Evolutionary conservation across 1,140 invertebrate species (phyloP).

Genomic region (Brachionus asplanchnoidis): DNA sequence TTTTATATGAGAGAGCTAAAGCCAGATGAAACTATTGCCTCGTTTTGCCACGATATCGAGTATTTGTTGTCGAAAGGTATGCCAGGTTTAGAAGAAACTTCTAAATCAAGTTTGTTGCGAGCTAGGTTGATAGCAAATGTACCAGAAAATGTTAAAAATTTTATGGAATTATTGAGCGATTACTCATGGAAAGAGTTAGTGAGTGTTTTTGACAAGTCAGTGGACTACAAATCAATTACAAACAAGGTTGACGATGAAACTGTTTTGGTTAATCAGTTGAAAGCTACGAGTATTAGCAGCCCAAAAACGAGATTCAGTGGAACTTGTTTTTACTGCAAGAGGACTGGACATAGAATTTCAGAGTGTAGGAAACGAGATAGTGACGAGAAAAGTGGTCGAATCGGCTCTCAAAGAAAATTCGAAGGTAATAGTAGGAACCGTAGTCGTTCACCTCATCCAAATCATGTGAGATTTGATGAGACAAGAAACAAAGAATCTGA

Average conservation of each 20-base stretch:
- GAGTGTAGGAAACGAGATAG: background rate
- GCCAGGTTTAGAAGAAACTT: background rate
- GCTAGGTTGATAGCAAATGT: constrained; percentile 15
- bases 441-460: background rate
- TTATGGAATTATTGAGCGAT: constrained; percentile 8
- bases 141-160: constrained; percentile 8
- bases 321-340: background rate
- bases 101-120: background rate
- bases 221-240: constrained; percentile 4
- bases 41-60: background rate
- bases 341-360: background rate
- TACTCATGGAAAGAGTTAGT: constrained; percentile 16
- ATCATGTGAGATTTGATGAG: background rate
- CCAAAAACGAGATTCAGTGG: constrained; percentile 3
- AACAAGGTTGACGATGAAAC: background rate
- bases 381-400: background rate
- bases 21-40: background rate
- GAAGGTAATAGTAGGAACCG: background rate
- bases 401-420: background rate
- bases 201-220: background rate
- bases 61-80: background rate
- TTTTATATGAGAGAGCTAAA: background rate
- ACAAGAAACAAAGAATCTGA: background rate
- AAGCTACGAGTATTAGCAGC: background rate
- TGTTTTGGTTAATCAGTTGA: constrained; percentile 8